A percentile compares a stretch with the other conserved stretches of the same genome.
These are phyloP conservation scores for Cephus sareptanus DNA, from an alignment of 2,888 invertebrate species.

Conservation along the genomic window DNA sequence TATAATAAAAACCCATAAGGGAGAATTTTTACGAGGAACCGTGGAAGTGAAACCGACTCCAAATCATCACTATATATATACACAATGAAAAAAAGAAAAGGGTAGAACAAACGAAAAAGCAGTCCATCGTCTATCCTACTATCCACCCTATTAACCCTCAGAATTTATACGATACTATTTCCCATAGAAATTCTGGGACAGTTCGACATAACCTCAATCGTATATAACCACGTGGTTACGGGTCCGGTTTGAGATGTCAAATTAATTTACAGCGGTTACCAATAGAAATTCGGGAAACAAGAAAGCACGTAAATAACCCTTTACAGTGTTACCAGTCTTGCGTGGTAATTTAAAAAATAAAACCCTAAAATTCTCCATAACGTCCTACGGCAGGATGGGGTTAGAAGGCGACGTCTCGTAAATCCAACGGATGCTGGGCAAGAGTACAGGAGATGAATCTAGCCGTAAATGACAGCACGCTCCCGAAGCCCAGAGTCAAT, in stretches of 20 bases:
- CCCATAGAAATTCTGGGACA: neutral
- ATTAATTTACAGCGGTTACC: neutral
- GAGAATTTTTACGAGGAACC: conserved; percentile 1
- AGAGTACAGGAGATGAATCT: neutral
- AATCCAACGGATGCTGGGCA: conserved; percentile 18
- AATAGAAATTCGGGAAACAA: neutral
- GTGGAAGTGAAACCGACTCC: neutral
- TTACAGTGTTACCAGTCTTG: neutral
- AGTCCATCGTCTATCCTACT: neutral
- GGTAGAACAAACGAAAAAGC: neutral
- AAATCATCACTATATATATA: neutral
- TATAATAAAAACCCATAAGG: neutral
- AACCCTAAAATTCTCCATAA: neutral
- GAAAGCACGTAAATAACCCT: neutral
- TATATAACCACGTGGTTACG: neutral
- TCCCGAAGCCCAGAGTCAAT: neutral
- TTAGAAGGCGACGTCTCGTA: conserved; percentile 3
- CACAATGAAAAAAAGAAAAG: neutral
- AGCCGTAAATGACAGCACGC: neutral
- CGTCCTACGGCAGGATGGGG: neutral
- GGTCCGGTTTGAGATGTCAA: neutral
- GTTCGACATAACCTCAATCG: neutral
- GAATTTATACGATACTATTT: neutral
- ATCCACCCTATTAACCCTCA: neutral
- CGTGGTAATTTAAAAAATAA: neutral